Conservation (phyloP, 2,888 invertebrate species). For the Amphipyra berbera region DNA sequence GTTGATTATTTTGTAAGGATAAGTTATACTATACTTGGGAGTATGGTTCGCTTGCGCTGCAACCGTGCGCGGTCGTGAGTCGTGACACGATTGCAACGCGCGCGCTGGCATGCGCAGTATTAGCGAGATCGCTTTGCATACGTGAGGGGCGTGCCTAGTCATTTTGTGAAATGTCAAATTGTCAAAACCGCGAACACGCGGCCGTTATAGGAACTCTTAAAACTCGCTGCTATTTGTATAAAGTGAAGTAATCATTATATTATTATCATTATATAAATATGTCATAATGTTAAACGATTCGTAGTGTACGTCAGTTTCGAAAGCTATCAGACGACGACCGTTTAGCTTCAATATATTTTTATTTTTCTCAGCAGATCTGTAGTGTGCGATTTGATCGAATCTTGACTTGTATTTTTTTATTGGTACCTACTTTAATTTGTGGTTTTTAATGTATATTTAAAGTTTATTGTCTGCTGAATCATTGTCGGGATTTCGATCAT, state of each 20-base stretch:
- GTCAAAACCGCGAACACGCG: slow-evolving; percentile 86
- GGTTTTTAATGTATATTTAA: slow-evolving; percentile 29
- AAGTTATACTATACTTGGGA: slow-evolving; percentile 71
- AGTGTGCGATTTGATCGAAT: slow-evolving; percentile 48
- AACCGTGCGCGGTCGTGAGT: slow-evolving; percentile 9
- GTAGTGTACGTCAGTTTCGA: slow-evolving; percentile 89
- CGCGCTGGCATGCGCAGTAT: slow-evolving; percentile 70
- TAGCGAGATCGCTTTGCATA: slow-evolving; percentile 76
- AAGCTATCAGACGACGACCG: slow-evolving; percentile 85
- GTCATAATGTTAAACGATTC: slow-evolving; percentile 86
- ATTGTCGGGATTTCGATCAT: slow-evolving; percentile 37
- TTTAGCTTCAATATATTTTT: slow-evolving; percentile 47
- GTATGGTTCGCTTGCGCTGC: slow-evolving; percentile 53
- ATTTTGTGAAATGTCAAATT: slow-evolving; percentile 90
- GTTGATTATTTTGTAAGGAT: slow-evolving; percentile 82
- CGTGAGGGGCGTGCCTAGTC: slow-evolving; percentile 87
- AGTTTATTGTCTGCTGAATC: slow-evolving; percentile 41
- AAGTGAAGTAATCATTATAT: slow-evolving; percentile 90
- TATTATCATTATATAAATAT: slow-evolving; percentile 87
- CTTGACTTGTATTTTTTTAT: slow-evolving; percentile 33
- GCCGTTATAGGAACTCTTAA: slow-evolving; percentile 93
- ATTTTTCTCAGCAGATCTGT: slow-evolving; percentile 39
- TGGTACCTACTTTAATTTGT: slow-evolving; percentile 29
- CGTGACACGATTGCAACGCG: slow-evolving; percentile 53
- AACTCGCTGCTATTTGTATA: slow-evolving; percentile 94